Evolutionary conservation across 2,113 vertebrate species (phyloP).

Genomic region (Saimiri boliviensis): DNA sequence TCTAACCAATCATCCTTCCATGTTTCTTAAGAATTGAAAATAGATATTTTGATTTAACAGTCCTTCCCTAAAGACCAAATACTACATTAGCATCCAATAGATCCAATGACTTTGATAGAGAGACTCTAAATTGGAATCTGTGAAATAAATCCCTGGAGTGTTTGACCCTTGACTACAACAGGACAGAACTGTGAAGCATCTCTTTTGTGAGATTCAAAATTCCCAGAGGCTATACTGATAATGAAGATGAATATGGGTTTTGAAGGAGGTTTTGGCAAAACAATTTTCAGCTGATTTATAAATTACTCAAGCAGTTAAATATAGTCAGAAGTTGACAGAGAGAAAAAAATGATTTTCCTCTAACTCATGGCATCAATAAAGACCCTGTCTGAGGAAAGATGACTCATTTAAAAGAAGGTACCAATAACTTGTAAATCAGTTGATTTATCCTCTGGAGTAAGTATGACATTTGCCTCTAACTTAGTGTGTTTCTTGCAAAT

Average conservation of each 20-base stretch:
- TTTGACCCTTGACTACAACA: neutral
- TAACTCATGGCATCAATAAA: slow-evolving; percentile 32
- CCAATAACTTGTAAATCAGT: neutral
- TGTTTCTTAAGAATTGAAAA: slow-evolving; percentile 41
- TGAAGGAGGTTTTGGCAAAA: slow-evolving; percentile 39
- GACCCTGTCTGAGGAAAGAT: neutral
- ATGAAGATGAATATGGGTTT: slow-evolving; percentile 38
- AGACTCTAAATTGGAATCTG: neutral
- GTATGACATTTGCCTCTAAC: neutral
- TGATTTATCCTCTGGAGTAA: neutral
- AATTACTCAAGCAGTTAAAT: neutral
- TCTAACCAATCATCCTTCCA: neutral
- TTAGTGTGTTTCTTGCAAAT: neutral
- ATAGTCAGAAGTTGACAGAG: neutral
- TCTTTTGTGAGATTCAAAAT: neutral
- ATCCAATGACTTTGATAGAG: neutral
- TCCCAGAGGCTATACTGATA: neutral
- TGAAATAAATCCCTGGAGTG: neutral
- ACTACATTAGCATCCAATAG: neutral
- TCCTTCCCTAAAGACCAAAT: neutral
- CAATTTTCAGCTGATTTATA: neutral
- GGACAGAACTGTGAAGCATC: neutral
- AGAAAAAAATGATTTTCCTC: neutral
- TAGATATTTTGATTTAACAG: neutral
- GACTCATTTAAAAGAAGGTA: slow-evolving; percentile 5